Evolutionary conservation across 92 coral and sea anemone species (phyloP).

Genomic region (Epizoanthus rinbou): DNA sequence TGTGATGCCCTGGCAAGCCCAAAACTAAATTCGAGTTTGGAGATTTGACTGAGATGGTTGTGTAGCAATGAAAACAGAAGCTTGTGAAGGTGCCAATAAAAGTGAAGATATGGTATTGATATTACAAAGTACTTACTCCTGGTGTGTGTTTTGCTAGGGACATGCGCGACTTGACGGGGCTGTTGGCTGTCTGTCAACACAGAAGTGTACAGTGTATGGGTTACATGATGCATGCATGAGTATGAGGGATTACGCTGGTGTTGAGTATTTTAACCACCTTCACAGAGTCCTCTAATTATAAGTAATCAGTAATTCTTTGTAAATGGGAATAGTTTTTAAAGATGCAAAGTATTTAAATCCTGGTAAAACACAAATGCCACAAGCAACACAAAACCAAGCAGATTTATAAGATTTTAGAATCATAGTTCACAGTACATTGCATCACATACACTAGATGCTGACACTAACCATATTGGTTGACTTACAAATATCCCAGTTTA

Average conservation of each 20-base stretch:
- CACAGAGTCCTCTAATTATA: not conserved
- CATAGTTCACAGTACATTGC: no score
- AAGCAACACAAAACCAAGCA: no score
- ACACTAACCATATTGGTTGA: no score
- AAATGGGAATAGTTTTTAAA: no score
- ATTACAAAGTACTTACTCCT: slow-evolving; percentile 52
- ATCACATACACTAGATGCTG: no score
- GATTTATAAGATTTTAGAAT: no score
- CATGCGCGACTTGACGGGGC: slow-evolving; percentile 80
- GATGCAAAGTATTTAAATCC: no score
- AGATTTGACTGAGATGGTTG: not conserved
- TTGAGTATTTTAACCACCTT: not conserved
- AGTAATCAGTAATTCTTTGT: no score
- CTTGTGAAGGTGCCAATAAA: not conserved
- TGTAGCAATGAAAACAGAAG: not conserved
- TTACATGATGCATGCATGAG: slow-evolving; percentile 38
- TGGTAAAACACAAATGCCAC: no score
- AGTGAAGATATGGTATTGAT: not conserved
- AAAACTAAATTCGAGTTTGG: no score
- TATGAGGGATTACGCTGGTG: not conserved
- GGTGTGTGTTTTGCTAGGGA: slow-evolving; percentile 59
- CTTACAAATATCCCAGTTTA: no score
- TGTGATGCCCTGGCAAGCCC: no score
- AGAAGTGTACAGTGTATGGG: slow-evolving; percentile 47
- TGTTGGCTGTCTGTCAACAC: slow-evolving; percentile 82